Percentiles rank a stretch among this genome's conserved stretches.
Conservation (phyloP, 2,113 vertebrate species). For the Lynx canadensis region DNA sequence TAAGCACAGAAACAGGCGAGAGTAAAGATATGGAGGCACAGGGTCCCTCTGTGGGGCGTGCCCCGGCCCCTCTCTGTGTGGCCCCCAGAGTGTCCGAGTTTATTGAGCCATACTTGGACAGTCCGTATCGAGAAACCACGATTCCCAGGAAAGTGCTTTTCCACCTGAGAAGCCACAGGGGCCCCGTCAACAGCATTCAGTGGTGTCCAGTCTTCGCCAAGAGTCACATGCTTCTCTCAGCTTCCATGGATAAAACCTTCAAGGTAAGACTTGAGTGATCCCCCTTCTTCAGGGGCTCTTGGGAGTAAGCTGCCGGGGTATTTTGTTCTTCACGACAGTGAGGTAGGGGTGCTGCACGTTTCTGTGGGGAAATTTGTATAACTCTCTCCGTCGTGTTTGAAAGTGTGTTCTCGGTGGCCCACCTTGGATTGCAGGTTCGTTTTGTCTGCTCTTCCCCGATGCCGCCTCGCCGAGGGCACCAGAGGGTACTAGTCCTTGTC, state of each 20-base stretch:
- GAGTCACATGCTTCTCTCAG: slow-evolving; percentile 95
- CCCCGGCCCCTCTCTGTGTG: background rate
- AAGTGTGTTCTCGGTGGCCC: background rate
- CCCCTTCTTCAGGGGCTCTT: background rate
- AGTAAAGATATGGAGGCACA: background rate
- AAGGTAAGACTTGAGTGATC: slow-evolving; percentile 88
- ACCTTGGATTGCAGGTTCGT: accelerated
- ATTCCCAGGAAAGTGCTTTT: slow-evolving; percentile 89
- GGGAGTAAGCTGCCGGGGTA: background rate
- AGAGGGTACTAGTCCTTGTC: background rate
- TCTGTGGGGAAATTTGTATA: background rate
- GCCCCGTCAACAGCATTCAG: slow-evolving; percentile 91
- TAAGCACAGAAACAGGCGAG: background rate
- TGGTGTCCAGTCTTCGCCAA: slow-evolving; percentile 92
- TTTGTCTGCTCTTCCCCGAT: accelerated
- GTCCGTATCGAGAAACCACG: slow-evolving; percentile 81
- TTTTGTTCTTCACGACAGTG: accelerated
- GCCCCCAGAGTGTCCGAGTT: slow-evolving; percentile 85
- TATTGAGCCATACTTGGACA: slow-evolving; percentile 89
- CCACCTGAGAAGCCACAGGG: slow-evolving; percentile 88
- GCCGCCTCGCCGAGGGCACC: background rate
- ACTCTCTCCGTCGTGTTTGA: background rate
- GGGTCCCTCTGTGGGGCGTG: background rate
- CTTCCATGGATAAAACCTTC: slow-evolving; percentile 96
- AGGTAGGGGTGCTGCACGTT: accelerated